Evolutionary conservation across 2,113 vertebrate species (phyloP).

Genomic region (Toxostoma redivivum): DNA sequence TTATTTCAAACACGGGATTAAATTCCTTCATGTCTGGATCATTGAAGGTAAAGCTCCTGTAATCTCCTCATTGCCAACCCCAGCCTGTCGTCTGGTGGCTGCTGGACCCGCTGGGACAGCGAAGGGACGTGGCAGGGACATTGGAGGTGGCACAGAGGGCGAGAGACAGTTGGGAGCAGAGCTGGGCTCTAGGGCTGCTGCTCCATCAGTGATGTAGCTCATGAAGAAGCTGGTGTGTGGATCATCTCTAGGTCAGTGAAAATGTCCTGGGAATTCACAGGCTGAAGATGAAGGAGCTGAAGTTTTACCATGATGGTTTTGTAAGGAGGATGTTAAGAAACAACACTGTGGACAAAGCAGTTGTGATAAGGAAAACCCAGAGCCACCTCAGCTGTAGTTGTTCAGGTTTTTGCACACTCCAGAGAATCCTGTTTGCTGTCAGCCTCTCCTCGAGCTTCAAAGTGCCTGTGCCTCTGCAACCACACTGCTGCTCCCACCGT

Average conservation of each 20-base stretch:
- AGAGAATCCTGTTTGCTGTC: accelerated
- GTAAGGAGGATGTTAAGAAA: not conserved
- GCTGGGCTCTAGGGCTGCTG: not conserved
- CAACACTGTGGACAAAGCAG: not conserved
- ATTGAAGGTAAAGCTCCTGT: conserved; percentile 36
- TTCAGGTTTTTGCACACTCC: accelerated
- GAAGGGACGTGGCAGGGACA: not conserved
- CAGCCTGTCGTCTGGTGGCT: not conserved
- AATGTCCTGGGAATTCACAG: not conserved
- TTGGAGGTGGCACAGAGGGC: not conserved
- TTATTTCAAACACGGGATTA: conserved; percentile 44
- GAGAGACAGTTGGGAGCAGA: accelerated
- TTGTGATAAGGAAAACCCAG: not conserved
- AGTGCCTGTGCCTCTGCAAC: not conserved
- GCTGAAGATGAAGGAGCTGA: not conserved
- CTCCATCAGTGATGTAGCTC: accelerated
- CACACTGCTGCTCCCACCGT: accelerated
- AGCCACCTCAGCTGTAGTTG: not conserved
- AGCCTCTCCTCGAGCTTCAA: not conserved
- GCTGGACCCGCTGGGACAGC: not conserved
- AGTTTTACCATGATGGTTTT: not conserved
- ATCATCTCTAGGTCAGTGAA: not conserved
- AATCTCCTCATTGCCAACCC: not conserved
- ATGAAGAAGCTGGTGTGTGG: not conserved
- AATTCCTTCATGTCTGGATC: conserved; percentile 45